Evolutionary conservation across 2,888 invertebrate genomes (phyloP).

Genomic region (Crepidodera aurea): DNA sequence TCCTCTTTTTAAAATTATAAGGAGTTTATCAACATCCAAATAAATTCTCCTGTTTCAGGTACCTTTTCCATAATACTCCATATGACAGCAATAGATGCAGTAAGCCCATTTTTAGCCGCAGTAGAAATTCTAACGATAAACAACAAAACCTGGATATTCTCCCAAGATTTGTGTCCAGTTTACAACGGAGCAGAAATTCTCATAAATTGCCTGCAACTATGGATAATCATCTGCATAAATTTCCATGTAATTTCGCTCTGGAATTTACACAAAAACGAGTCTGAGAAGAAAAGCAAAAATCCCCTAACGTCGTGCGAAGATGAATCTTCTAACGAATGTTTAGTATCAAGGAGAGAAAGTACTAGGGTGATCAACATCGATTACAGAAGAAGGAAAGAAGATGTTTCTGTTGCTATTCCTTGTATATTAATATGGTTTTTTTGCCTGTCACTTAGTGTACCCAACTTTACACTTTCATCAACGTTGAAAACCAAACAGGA

Average conservation of each 20-base stretch:
- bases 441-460: constrained; percentile 67
- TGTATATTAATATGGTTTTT: constrained; percentile 68
- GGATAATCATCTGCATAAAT: constrained; percentile 66
- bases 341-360: constrained; percentile 52
- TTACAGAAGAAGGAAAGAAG: constrained; percentile 62
- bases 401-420: constrained; percentile 65
- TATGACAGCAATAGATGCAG: constrained; percentile 64
- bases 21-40: too few relatives aligned
- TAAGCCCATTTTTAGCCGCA: constrained; percentile 61
- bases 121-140: constrained; percentile 67
- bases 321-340: constrained; percentile 53
- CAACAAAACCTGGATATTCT: constrained; percentile 64
- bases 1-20: too few relatives aligned
- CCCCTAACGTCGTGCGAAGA: constrained; percentile 52
- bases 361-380: constrained; percentile 66
- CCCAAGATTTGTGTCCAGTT: constrained; percentile 63
- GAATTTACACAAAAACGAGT: constrained; percentile 63
- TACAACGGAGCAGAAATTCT: constrained; percentile 67
- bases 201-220: constrained; percentile 66
- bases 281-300: constrained; percentile 55
- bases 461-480: constrained; percentile 66
- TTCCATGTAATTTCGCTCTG: constrained; percentile 67
- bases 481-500: constrained; percentile 56
- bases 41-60: constrained; percentile 64
- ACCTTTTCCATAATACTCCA: constrained; percentile 64